A percentile compares a stretch with the other conserved stretches of the same genome.
Evolutionary conservation across 2,113 vertebrate species (phyloP).

Genomic region (Myotis davidii): DNA sequence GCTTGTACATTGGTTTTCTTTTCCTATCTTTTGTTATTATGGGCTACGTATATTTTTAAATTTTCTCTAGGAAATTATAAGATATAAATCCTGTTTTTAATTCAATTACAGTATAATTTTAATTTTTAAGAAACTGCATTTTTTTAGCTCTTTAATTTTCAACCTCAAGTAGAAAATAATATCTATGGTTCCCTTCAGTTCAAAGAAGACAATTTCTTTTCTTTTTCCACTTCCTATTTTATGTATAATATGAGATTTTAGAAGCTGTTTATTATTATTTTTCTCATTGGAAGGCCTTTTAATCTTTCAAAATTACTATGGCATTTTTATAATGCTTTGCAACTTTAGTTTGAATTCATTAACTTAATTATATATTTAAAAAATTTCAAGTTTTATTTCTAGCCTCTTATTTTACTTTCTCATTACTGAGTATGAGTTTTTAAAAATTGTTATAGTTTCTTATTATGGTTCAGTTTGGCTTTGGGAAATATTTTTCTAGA

Average conservation of each 20-base stretch:
- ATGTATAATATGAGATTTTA: slow-evolving; percentile 11
- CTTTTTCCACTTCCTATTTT: not conserved
- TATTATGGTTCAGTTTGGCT: not conserved
- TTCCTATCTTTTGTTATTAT: not conserved
- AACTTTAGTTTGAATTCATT: slow-evolving; percentile 38
- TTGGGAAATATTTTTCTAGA: slow-evolving; percentile 17
- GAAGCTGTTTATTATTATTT: not conserved
- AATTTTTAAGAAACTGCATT: not conserved
- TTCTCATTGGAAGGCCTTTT: slow-evolving; percentile 33
- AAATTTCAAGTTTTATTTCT: slow-evolving; percentile 14
- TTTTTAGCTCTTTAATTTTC: slow-evolving; percentile 1
- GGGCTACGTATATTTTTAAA: not conserved
- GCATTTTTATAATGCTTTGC: slow-evolving; percentile 2
- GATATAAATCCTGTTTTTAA: slow-evolving; percentile 17
- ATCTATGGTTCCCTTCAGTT: not conserved
- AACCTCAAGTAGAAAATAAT: not conserved
- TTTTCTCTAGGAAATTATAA: slow-evolving; percentile 1
- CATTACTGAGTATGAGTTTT: not conserved
- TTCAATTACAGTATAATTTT: slow-evolving; percentile 29
- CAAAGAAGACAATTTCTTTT: not conserved
- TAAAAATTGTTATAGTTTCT: not conserved
- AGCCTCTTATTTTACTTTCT: not conserved
- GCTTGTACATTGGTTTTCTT: not conserved
- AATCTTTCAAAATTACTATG: slow-evolving; percentile 26
- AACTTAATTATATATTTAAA: slow-evolving; percentile 32